Evolutionary conservation across 2,113 vertebrate species (phyloP).

Genomic region (Anser cygnoides): DNA sequence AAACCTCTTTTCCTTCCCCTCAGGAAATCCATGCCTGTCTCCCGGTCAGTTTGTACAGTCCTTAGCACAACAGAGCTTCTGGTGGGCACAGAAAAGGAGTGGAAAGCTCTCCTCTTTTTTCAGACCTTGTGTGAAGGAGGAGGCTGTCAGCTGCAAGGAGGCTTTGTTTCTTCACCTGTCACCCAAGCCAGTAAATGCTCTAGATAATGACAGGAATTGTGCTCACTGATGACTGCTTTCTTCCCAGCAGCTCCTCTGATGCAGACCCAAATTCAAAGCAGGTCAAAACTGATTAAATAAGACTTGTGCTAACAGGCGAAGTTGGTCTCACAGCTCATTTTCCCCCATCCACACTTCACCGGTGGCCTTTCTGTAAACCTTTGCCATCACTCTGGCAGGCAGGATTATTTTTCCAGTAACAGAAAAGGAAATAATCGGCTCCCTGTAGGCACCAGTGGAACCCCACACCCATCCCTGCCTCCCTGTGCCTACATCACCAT

Average conservation of each 20-base stretch:
- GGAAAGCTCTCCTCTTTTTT: not conserved
- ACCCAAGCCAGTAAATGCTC: not conserved
- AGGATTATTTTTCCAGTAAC: not conserved
- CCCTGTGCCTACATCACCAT: not conserved
- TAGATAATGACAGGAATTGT: not conserved
- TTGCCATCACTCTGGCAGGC: not conserved
- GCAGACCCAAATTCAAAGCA: not conserved
- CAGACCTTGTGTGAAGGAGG: not conserved
- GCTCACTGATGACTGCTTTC: not conserved
- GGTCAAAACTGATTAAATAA: not conserved
- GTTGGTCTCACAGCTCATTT: not conserved
- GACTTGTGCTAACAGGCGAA: not conserved
- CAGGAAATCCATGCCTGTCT: not conserved
- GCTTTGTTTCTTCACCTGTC: not conserved
- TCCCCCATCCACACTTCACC: not conserved
- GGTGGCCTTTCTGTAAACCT: not conserved
- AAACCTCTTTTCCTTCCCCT: not conserved
- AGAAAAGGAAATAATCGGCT: not conserved
- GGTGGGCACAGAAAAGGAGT: not conserved
- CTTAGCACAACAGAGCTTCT: not conserved
- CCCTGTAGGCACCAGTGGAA: not conserved
- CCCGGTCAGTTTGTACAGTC: not conserved
- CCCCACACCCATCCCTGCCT: not conserved
- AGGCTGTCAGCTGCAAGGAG: rapidly evolving
- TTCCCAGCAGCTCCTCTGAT: not conserved